phyloP scores from a whole-genome alignment of 2,113 vertebrate genomes.

The Mirounga angustirostris region DNA sequence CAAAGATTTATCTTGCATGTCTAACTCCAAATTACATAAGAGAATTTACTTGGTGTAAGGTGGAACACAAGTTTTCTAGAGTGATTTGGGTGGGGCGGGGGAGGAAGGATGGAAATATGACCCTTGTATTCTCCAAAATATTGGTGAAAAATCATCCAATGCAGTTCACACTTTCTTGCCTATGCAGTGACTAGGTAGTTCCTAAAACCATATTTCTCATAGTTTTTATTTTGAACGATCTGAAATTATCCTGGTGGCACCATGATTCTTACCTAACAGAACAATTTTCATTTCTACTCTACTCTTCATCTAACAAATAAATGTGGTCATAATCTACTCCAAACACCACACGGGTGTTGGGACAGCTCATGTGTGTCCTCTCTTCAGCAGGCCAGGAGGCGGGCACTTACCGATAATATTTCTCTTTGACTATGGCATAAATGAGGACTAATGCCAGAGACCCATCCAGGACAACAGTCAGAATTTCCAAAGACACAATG shows the following conservation, averaged over 20 bases:
- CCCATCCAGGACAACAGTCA: slow-evolving; percentile 86
- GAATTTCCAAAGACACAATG: slow-evolving; percentile 89
- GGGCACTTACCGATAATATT: slow-evolving; percentile 84
- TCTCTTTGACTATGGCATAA: slow-evolving; percentile 86
- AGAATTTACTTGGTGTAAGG: not conserved
- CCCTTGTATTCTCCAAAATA: not conserved
- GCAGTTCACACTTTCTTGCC: not conserved
- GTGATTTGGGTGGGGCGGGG: not conserved
- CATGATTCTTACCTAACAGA: not conserved
- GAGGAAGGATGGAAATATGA: not conserved
- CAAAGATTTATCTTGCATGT: not conserved
- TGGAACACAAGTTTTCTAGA: not conserved
- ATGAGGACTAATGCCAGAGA: slow-evolving; percentile 87
- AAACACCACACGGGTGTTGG: not conserved
- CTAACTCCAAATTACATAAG: not conserved
- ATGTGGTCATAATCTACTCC: not conserved
- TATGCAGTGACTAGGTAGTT: not conserved
- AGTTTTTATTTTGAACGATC: not conserved
- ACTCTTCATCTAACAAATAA: slow-evolving; percentile 3
- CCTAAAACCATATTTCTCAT: not conserved
- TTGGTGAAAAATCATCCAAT: not conserved
- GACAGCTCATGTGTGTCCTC: not conserved
- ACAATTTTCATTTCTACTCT: slow-evolving; percentile 38
- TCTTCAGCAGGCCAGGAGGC: not conserved
- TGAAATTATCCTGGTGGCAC: not conserved